Percentiles rank a stretch among this genome's conserved stretches.
Conservation (phyloP, 2,888 invertebrate species). For the Ennomos quercinarius region DNA sequence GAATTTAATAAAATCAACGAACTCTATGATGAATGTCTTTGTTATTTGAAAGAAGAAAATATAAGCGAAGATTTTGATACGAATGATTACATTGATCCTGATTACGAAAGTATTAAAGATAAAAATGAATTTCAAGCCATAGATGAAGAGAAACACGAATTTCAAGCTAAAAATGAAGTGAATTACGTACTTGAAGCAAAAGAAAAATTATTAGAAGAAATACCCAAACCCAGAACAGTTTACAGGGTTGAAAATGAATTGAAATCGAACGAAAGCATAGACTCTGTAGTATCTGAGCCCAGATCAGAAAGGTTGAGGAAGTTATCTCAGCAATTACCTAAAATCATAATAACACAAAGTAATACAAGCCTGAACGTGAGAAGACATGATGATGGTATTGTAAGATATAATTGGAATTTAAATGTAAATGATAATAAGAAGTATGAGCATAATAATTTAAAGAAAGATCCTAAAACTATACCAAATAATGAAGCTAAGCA, state of each 20-base stretch:
- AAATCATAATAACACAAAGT: slow-evolving; percentile 76
- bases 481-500: slow-evolving; percentile 4
- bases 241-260: slow-evolving; percentile 67
- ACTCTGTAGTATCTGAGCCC: slow-evolving; percentile 54
- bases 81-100: too few relatives aligned
- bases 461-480: background rate
- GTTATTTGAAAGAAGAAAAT: slow-evolving; percentile 60
- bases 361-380: slow-evolving; percentile 59
- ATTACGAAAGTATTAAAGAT: background rate
- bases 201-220: slow-evolving; percentile 12
- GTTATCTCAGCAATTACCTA: slow-evolving; percentile 71
- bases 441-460: slow-evolving; percentile 4
- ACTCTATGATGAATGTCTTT: slow-evolving; percentile 74
- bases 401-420: slow-evolving; percentile 19
- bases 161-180: background rate
- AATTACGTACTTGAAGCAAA: slow-evolving; percentile 4
- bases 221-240: slow-evolving; percentile 20
- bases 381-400: slow-evolving; percentile 23
- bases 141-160: slow-evolving; percentile 8
- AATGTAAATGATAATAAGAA: slow-evolving; percentile 21
- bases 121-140: slow-evolving; percentile 8
- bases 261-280: slow-evolving; percentile 56
- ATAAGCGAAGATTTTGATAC: slow-evolving; percentile 20
- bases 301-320: slow-evolving; percentile 69
- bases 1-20: slow-evolving; percentile 69